phyloP scores from a whole-genome alignment of 2,797 vertebrate species.

The Peromyscus melanophrys region DNA sequence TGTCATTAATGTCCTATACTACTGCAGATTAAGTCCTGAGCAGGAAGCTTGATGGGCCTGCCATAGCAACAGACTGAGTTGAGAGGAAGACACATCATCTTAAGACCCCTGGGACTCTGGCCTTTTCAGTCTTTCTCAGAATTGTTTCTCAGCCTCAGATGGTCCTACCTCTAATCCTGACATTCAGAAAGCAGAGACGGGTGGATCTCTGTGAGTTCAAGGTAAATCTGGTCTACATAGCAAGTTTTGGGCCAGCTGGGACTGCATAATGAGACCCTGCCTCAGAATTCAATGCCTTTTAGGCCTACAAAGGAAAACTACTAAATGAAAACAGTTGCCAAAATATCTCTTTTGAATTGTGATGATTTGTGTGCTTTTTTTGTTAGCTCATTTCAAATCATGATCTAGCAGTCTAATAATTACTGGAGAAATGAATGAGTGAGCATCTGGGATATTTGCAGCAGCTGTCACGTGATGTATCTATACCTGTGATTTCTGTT shows the following conservation, averaged over 20 bases:
- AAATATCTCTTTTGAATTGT: not conserved
- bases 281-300: not conserved
- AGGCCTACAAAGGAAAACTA: slow-evolving; percentile 51
- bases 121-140: too few relatives aligned
- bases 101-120: too few relatives aligned
- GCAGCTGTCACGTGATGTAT: not conserved
- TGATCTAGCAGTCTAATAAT: slow-evolving; percentile 51
- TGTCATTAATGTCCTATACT: slow-evolving; percentile 19
- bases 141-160: too few relatives aligned
- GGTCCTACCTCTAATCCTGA: too few relatives aligned
- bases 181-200: too few relatives aligned
- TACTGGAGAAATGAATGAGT: slow-evolving; percentile 46
- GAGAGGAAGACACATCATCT: slow-evolving; percentile 16
- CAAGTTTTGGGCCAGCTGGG: too few relatives aligned
- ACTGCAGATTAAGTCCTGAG: slow-evolving; percentile 12
- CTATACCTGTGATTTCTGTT: slow-evolving; percentile 56
- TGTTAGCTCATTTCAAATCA: slow-evolving; percentile 53
- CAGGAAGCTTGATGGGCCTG: not conserved
- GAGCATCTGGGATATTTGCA: slow-evolving; percentile 34
- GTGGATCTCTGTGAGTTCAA: too few relatives aligned
- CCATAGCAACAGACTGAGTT: not conserved
- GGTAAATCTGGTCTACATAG: too few relatives aligned
- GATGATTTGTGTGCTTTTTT: slow-evolving; percentile 5
- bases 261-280: too few relatives aligned
- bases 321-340: not conserved